Conservation (phyloP, 1,140 invertebrate species). For the Liolophura sinensis region DNA sequence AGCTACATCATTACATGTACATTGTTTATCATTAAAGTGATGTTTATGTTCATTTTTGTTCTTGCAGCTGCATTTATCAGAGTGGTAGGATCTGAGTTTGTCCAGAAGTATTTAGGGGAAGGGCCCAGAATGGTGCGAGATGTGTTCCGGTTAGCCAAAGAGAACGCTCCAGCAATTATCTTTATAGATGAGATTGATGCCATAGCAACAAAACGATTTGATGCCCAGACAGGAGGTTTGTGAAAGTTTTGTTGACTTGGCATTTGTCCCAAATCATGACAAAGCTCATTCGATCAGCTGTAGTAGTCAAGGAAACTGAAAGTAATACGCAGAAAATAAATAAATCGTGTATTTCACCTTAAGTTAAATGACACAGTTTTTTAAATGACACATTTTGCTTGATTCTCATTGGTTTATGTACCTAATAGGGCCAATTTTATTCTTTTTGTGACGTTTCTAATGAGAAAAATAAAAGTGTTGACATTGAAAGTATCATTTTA, state of each 20-base stretch:
- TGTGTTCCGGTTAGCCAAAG: constrained; percentile 97
- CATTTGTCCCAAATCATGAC: no score
- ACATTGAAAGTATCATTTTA: no score
- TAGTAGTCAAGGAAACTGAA: no score
- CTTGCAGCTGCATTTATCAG: constrained; percentile 91
- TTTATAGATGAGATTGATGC: constrained; percentile 96
- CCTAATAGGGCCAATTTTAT: no score
- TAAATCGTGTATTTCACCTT: no score
- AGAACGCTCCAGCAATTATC: constrained; percentile 99
- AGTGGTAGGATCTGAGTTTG: constrained; percentile 99
- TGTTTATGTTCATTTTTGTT: constrained; percentile 20
- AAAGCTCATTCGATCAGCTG: no score
- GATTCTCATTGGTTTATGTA: no score
- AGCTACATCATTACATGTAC: not conserved
- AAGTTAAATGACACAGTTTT: no score
- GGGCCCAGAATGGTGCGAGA: constrained; percentile 99
- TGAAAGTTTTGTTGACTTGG: not conserved
- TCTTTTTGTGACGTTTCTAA: no score
- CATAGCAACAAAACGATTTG: constrained; percentile 97
- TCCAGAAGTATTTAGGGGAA: constrained; percentile 99
- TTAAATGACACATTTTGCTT: no score
- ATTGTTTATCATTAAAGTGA: not conserved
- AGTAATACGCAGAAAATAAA: no score
- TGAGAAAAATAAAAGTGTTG: no score
- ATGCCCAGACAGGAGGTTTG: constrained; percentile 89